A percentile compares a stretch with the other conserved stretches of the same genome.
These are phyloP conservation scores for Delia radicum DNA, from an alignment of 1,140 invertebrate genomes.

Conservation along the genomic window DNA sequence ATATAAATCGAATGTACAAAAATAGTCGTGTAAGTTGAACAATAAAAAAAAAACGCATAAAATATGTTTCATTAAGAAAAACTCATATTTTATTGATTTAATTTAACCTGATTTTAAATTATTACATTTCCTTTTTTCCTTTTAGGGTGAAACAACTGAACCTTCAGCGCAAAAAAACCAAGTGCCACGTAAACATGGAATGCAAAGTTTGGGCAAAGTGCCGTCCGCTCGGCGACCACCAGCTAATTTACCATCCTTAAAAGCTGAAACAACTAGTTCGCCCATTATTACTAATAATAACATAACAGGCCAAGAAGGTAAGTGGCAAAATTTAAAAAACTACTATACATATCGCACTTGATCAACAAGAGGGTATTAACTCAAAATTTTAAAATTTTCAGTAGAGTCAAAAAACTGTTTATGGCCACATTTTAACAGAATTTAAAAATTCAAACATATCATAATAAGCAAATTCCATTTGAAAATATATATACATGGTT, in stretches of 20 bases:
- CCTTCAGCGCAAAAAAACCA: constrained; percentile 84
- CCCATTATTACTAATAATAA: constrained; percentile 63
- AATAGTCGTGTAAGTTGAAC: constrained; percentile 71
- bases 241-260: constrained; percentile 95
- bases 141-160: constrained; percentile 83
- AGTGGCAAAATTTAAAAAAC: background rate
- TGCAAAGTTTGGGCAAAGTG: constrained; percentile 98
- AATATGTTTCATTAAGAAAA: background rate
- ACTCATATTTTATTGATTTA: background rate
- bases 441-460: too few species aligned
- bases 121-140: constrained; percentile 15
- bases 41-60: constrained; percentile 6
- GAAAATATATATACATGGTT: too few species aligned
- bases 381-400: too few species aligned
- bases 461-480: too few species aligned
- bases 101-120: constrained; percentile 10
- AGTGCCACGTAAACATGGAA: constrained; percentile 93
- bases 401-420: too few species aligned
- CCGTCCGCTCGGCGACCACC: constrained; percentile 91
- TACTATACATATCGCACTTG: too few species aligned
- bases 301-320: constrained; percentile 50
- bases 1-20: constrained; percentile 96
- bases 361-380: too few species aligned
- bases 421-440: too few species aligned
- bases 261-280: constrained; percentile 82